These are phyloP conservation scores for Fukomys damarensis DNA, from an alignment of 2,113 vertebrate genomes.

Conservation along the genomic window DNA sequence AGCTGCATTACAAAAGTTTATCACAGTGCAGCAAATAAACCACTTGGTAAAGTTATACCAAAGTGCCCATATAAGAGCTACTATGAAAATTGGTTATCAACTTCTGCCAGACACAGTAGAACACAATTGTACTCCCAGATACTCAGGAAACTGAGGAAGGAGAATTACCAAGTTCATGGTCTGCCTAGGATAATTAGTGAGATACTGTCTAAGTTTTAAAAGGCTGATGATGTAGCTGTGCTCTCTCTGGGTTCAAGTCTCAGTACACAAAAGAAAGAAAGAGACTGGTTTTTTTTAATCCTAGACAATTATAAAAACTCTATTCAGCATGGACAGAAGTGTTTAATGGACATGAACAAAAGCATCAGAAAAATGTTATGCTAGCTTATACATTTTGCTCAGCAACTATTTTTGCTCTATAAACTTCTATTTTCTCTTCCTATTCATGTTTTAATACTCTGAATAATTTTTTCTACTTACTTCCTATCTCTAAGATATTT, in stretches of 20 bases:
- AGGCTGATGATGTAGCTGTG: background rate
- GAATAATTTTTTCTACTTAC: background rate
- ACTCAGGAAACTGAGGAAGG: background rate
- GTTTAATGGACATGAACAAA: background rate
- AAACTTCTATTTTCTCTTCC: background rate
- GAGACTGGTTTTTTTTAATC: background rate
- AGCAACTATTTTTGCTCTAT: background rate
- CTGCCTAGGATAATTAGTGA: background rate
- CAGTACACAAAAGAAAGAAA: no score
- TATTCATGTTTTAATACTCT: constrained; percentile 1
- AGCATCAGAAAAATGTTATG: background rate
- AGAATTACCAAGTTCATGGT: background rate
- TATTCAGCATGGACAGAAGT: background rate
- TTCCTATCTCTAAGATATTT: constrained; percentile 18
- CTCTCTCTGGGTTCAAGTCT: background rate
- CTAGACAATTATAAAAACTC: background rate
- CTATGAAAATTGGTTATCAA: background rate
- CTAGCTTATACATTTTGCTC: background rate
- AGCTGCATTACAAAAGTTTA: background rate
- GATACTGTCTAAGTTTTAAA: background rate
- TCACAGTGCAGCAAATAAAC: background rate
- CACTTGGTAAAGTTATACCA: background rate
- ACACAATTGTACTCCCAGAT: background rate
- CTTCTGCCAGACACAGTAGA: background rate
- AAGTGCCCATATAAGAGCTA: constrained; percentile 17